A percentile compares a stretch with the other conserved stretches of the same genome.
Conservation (phyloP, 1,140 invertebrate species). For the Drosophila orena region DNA sequence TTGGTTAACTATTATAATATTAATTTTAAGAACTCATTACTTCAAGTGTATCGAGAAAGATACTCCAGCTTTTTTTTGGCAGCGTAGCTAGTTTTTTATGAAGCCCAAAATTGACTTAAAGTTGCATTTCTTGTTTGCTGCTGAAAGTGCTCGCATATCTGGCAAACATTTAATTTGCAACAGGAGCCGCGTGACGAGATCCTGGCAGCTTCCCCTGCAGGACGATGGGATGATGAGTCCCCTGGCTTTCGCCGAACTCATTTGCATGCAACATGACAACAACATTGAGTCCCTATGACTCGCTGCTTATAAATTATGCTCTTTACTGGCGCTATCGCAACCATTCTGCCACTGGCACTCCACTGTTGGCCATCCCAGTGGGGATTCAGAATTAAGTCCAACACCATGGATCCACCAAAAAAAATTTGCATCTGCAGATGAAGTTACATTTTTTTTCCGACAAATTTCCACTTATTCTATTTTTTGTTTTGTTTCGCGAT, state of each 20-base stretch:
- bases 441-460: conserved; percentile 11
- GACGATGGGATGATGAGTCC: not conserved
- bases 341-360: conserved; percentile 2
- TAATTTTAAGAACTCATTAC: too few relatives aligned
- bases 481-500: not conserved
- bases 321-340: conserved; percentile 35
- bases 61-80: not conserved
- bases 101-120: conserved; percentile 55
- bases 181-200: conserved; percentile 23
- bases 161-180: conserved; percentile 50
- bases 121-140: conserved; percentile 31
- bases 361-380: conserved; percentile 9
- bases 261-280: conserved; percentile 66
- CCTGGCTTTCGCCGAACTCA: conserved; percentile 35
- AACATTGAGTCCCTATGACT: conserved; percentile 42
- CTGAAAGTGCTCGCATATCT: conserved; percentile 17
- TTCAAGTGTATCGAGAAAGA: not conserved
- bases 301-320: conserved; percentile 64
- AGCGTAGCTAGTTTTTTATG: conserved; percentile 54
- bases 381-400: conserved; percentile 21
- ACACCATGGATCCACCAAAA: not conserved
- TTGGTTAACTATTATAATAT: too few relatives aligned
- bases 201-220: not conserved
- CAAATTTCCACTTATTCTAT: conserved; percentile 9
- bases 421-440: conserved; percentile 30